These are phyloP conservation scores for Myxocyprinus asiaticus DNA, from an alignment of 2,113 vertebrate genomes.

Conservation along the genomic window DNA sequence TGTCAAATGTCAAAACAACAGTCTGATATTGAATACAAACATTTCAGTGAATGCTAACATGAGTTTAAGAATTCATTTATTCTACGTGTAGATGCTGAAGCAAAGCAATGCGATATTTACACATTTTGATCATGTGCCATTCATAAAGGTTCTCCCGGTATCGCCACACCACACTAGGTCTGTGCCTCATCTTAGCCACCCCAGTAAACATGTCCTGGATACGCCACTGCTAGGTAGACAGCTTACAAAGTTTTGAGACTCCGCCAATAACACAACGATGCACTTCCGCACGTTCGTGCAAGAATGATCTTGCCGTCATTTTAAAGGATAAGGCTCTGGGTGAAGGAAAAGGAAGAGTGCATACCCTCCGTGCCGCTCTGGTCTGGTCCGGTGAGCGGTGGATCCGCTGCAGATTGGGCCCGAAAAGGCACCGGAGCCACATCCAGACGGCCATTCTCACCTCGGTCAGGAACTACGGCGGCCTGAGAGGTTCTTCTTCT, in stretches of 20 bases:
- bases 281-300: background rate
- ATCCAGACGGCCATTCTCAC: conserved; percentile 73
- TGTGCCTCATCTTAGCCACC: no score
- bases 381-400: conserved; percentile 77
- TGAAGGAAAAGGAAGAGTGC: conserved; percentile 1
- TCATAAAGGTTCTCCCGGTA: no score
- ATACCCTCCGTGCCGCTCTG: conserved; percentile 67
- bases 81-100: no score
- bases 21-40: no score
- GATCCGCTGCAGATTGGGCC: conserved; percentile 85
- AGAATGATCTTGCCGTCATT: background rate
- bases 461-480: conserved; percentile 64
- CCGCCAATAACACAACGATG: background rate
- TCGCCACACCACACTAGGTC: no score
- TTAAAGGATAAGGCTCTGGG: no score
- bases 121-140: no score
- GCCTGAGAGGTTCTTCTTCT: conserved; percentile 30
- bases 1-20: no score
- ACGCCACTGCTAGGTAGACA: background rate
- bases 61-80: no score
- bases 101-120: no score
- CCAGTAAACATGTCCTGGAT: no score
- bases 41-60: no score
- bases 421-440: conserved; percentile 80
- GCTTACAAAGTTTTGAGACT: background rate